These are phyloP conservation scores for Noctua janthina DNA, from an alignment of 2,888 invertebrate genomes.

Conservation along the genomic window DNA sequence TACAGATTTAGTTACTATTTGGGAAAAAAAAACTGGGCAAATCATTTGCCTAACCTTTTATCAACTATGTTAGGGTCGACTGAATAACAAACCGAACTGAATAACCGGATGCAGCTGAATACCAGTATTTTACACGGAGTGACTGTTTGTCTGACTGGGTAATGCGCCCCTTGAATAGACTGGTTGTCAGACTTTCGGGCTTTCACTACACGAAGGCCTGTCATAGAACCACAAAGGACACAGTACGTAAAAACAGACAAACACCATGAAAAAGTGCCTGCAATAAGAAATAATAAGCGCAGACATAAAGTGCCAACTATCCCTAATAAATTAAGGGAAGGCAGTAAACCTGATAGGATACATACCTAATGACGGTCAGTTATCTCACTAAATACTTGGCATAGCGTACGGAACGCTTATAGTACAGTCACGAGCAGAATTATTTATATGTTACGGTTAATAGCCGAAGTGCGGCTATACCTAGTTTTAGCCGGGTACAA, in stretches of 20 bases:
- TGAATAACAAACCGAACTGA: not conserved
- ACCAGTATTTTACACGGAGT: not conserved
- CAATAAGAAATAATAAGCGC: not conserved
- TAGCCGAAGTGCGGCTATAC: no score
- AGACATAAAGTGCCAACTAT: not conserved
- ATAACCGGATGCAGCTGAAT: not conserved
- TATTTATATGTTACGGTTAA: not conserved
- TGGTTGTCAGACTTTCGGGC: not conserved
- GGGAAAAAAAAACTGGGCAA: not conserved
- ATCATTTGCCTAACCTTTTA: no score
- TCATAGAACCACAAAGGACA: not conserved
- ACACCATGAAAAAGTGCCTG: not conserved
- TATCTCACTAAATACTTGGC: constrained; percentile 43
- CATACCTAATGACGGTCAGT: constrained; percentile 21
- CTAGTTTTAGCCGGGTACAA: no score
- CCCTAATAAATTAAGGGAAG: not conserved
- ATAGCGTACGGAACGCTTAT: not conserved
- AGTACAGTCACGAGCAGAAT: not conserved
- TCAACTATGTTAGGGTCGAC: no score
- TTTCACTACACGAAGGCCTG: not conserved
- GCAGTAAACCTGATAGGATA: constrained; percentile 14
- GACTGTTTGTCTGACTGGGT: not conserved
- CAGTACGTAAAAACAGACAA: not conserved
- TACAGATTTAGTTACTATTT: not conserved
- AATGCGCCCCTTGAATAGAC: not conserved